Evolutionary conservation across 2,888 invertebrate species (phyloP).

Genomic region (Petrolisthes cinctipes): DNA sequence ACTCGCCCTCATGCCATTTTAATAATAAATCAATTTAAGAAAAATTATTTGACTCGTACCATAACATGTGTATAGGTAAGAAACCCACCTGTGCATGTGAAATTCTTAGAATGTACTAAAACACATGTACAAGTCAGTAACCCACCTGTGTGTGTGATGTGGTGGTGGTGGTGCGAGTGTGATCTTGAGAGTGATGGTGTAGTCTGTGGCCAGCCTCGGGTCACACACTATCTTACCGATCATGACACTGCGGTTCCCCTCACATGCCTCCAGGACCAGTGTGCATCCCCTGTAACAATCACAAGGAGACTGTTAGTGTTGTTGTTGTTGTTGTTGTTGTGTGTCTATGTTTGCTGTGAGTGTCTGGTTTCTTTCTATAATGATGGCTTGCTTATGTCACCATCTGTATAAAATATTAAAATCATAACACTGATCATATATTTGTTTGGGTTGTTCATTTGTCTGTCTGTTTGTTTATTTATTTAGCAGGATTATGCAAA

Average conservation of each 20-base stretch:
- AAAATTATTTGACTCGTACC: too few species aligned
- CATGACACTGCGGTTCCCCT: not conserved
- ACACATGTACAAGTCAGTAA: not conserved
- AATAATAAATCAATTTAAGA: too few species aligned
- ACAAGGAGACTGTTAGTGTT: not conserved
- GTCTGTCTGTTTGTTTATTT: not conserved
- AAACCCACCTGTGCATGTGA: too few species aligned
- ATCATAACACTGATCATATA: not conserved
- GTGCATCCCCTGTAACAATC: not conserved
- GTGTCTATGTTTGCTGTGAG: not conserved
- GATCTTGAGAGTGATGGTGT: not conserved
- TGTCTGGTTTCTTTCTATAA: not conserved
- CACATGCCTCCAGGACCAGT: not conserved
- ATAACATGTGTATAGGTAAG: too few species aligned
- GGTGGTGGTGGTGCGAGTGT: not conserved
- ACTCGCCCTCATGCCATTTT: too few species aligned
- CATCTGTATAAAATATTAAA: not conserved
- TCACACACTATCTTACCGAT: not conserved
- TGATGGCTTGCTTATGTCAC: too few species aligned
- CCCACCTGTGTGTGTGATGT: not conserved
- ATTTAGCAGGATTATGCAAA: not conserved
- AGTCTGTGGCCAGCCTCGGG: not conserved
- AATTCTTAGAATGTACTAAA: not conserved
- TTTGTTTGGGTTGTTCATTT: not conserved
- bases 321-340: not conserved